These are phyloP conservation scores for Parasteatoda tepidariorum DNA, from an alignment of 1,140 invertebrate genomes.

Conservation along the genomic window DNA sequence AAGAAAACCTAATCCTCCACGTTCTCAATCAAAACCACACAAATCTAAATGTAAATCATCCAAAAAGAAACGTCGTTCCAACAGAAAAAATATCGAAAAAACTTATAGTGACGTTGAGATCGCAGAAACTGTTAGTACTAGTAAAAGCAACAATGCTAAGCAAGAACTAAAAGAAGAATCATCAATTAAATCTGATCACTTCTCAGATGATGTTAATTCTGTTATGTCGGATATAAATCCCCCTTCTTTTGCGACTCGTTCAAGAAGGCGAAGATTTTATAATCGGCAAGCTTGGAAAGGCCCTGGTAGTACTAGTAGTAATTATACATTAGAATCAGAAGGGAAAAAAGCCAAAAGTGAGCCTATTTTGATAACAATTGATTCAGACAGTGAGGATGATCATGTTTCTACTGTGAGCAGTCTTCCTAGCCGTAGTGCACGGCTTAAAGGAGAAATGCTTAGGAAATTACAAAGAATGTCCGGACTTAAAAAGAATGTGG, in stretches of 20 bases:
- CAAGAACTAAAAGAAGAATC: not conserved
- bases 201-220: constrained; percentile 33
- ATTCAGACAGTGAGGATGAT: constrained; percentile 51
- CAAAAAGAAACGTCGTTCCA: not conserved
- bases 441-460: constrained; percentile 25
- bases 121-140: not conserved
- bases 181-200: not conserved
- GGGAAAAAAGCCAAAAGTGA: constrained; percentile 38
- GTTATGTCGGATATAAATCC: constrained; percentile 43
- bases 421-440: constrained; percentile 22
- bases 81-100: not conserved
- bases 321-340: constrained; percentile 34
- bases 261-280: not conserved
- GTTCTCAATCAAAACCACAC: not conserved
- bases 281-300: not conserved
- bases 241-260: constrained; percentile 7
- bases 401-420: not conserved
- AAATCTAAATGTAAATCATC: not conserved
- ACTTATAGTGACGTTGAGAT: not conserved
- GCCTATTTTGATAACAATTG: constrained; percentile 41
- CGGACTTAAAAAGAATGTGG: not conserved
- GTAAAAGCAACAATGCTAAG: not conserved
- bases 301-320: constrained; percentile 2
- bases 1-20: not conserved
- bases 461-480: constrained; percentile 8